These are phyloP conservation scores for Pelvicachromis taeniatus DNA, from an alignment of 2,113 vertebrate genomes.

Conservation along the genomic window DNA sequence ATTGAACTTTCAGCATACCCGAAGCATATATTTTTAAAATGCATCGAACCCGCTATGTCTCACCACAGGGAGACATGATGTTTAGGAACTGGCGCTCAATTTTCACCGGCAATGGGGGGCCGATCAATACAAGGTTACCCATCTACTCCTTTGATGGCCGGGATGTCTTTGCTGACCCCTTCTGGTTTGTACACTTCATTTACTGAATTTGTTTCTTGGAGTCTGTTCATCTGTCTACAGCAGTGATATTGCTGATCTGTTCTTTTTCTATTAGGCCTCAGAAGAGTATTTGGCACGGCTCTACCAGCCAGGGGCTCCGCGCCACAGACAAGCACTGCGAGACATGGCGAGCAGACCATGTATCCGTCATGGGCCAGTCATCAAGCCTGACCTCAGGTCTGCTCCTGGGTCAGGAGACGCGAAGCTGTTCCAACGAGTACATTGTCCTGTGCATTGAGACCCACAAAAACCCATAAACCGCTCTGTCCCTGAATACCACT, in stretches of 20 bases:
- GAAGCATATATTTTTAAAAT: neutral
- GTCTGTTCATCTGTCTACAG: neutral
- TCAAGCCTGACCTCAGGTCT: slow-evolving; percentile 81
- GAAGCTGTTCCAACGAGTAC: slow-evolving; percentile 85
- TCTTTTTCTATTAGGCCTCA: slow-evolving; percentile 77
- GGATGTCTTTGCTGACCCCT: slow-evolving; percentile 84
- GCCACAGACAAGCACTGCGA: slow-evolving; percentile 87
- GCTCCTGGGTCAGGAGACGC: slow-evolving; percentile 85
- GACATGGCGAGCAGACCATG: slow-evolving; percentile 81
- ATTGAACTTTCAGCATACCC: neutral
- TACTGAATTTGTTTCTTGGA: neutral
- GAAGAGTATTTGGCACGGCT: slow-evolving; percentile 93
- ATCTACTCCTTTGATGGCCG: slow-evolving; percentile 96
- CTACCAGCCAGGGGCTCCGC: slow-evolving; percentile 76
- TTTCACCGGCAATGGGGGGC: slow-evolving; percentile 78
- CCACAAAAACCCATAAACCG: slow-evolving; percentile 43
- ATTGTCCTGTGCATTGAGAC: slow-evolving; percentile 93
- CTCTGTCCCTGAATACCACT: neutral
- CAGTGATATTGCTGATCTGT: neutral
- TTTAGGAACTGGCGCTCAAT: slow-evolving; percentile 88
- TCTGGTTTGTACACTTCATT: slow-evolving; percentile 79
- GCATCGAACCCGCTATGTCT: neutral
- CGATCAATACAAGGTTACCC: slow-evolving; percentile 77
- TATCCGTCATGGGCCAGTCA: slow-evolving; percentile 82
- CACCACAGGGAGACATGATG: slow-evolving; percentile 84